Conservation (phyloP, 2,113 vertebrate species). For the Phodopus roborovskii region DNA sequence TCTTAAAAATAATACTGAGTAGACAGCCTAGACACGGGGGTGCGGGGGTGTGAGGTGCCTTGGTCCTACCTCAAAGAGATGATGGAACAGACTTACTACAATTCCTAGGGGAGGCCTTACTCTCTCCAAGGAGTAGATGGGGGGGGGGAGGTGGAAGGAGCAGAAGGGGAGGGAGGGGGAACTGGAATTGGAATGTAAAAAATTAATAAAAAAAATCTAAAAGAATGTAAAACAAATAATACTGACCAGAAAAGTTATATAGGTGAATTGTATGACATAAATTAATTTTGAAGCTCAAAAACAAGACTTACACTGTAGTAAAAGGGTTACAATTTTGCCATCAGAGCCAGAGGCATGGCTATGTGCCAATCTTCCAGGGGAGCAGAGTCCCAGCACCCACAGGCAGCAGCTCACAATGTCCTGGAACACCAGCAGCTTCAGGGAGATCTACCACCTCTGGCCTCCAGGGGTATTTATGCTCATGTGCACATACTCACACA, state of each 20-base stretch:
- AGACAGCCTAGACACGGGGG: not conserved
- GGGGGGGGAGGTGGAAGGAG: too few relatives aligned
- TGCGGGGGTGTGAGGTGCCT: too few relatives aligned
- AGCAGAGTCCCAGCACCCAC: not conserved
- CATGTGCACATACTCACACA: not conserved
- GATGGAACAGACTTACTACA: too few relatives aligned
- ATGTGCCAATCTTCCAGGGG: not conserved
- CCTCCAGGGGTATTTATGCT: not conserved
- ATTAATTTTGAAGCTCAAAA: slow-evolving; percentile 26
- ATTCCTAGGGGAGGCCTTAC: too few relatives aligned
- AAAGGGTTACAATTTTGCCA: not conserved
- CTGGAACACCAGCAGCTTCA: not conserved
- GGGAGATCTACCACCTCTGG: not conserved
- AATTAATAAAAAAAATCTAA: too few relatives aligned
- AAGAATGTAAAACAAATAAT: not conserved
- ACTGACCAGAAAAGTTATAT: not conserved
- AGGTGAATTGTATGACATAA: not conserved
- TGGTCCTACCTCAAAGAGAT: too few relatives aligned
- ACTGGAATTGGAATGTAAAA: too few relatives aligned
- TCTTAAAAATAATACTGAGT: not conserved
- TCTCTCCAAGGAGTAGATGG: too few relatives aligned
- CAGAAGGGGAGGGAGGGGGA: too few relatives aligned
- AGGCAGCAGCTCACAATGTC: not conserved
- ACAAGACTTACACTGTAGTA: not conserved
- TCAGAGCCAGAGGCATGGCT: not conserved